phyloP scores from a whole-genome alignment of 2,113 vertebrate genomes.

The Solenodon paradoxus region DNA sequence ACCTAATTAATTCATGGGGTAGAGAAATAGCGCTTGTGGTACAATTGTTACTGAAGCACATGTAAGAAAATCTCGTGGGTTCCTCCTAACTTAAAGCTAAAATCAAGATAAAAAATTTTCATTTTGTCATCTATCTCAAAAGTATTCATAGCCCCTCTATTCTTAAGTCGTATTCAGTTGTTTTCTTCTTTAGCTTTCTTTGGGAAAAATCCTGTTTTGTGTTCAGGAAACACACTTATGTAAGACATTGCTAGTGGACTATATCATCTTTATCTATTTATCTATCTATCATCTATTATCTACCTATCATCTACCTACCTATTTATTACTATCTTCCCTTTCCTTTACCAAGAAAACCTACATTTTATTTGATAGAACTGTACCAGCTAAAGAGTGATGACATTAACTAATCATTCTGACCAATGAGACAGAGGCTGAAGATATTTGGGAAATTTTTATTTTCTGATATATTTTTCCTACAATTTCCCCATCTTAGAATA shows the following conservation, averaged over 20 bases:
- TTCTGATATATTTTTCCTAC: background rate
- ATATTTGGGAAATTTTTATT: background rate
- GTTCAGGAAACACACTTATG: background rate
- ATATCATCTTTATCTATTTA: too few species aligned
- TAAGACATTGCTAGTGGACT: background rate
- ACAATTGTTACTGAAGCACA: background rate
- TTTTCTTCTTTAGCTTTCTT: background rate
- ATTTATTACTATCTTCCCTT: background rate
- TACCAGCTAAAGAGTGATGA: background rate
- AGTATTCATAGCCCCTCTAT: background rate
- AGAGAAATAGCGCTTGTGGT: background rate
- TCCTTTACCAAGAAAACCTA: background rate
- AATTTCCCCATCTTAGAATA: background rate
- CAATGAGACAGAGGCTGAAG: background rate
- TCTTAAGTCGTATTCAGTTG: background rate
- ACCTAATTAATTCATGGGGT: background rate
- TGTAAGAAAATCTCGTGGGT: background rate
- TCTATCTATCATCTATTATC: too few species aligned
- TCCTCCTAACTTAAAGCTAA: background rate
- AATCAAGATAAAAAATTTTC: background rate
- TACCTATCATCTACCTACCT: too few species aligned
- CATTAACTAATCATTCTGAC: background rate
- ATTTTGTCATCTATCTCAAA: background rate
- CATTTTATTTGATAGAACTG: background rate
- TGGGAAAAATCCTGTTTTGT: background rate